These are phyloP conservation scores for Thalassoma bifasciatum DNA, from an alignment of 2,113 vertebrate genomes.

Conservation along the genomic window DNA sequence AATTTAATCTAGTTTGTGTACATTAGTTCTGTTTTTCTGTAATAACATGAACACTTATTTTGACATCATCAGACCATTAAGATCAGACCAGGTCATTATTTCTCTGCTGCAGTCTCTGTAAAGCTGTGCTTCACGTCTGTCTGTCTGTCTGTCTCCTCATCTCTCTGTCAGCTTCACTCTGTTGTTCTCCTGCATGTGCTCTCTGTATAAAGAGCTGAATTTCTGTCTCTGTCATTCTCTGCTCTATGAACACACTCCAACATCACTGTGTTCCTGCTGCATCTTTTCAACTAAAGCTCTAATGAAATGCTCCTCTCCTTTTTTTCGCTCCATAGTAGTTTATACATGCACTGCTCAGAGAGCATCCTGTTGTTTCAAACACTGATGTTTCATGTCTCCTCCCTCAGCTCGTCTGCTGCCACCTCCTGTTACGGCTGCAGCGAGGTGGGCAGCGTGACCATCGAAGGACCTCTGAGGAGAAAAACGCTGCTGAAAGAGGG, in stretches of 20 bases:
- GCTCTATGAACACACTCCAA: not conserved
- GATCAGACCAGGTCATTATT: no score
- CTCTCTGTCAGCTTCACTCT: not conserved
- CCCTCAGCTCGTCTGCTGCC: slow-evolving; percentile 83
- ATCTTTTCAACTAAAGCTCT: no score
- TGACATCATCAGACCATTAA: no score
- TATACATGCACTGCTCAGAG: no score
- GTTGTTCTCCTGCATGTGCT: not conserved
- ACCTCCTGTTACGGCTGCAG: slow-evolving; percentile 85
- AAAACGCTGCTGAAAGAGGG: slow-evolving; percentile 96
- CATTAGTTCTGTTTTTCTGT: no score
- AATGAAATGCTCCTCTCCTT: no score
- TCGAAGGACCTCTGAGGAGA: slow-evolving; percentile 91
- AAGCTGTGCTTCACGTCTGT: not conserved
- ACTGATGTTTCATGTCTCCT: not conserved
- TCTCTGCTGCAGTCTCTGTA: not conserved
- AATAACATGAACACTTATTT: no score
- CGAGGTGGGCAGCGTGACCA: slow-evolving; percentile 84
- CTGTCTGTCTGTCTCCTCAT: not conserved
- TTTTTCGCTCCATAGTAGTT: no score
- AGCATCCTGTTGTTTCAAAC: no score
- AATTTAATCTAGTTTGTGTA: no score
- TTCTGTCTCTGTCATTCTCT: not conserved
- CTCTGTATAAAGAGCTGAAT: not conserved
- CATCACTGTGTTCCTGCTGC: not conserved